Base-by-base conservation (phyloP, 1,140 invertebrate species). In the Scaptomyza montana region DNA sequence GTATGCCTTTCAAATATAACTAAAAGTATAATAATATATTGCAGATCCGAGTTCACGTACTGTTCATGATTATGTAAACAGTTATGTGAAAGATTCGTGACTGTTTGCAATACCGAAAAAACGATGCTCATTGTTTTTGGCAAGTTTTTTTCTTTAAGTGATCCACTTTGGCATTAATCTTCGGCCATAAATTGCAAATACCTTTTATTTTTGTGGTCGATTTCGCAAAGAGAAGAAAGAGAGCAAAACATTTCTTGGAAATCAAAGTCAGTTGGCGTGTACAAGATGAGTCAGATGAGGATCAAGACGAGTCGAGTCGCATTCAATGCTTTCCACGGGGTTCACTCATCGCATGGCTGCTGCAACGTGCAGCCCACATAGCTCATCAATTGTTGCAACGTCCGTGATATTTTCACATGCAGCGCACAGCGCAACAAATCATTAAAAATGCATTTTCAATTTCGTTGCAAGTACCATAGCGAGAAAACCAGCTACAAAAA, bases 371-470 rank as follows among this genome's bases (percentile, higher is more conserved):
- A 36, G 33, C 30, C 30, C 60, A 56, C 62, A 63, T 57, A 63
- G 25, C 36, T 55, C 36, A 64, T 71, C 61, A 64, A 77, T 78
- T 68, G 56, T 62, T 69, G 66, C 66, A 45, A 55, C 54, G 43
- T 45, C 61, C 56, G 60, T 75, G 68, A 68, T 68, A 73, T 73
- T 68, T 68, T 61, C 70, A 64, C 74, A 77, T 74, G 61, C 78
- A 65, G 64, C 74, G 45, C 78, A 51, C 47, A 80, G 78, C 78
- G 78, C 78, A 69, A 76, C 78, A 80, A 75, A 82, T 82, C 79
- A 82, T 82, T 82, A 82, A 82, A 82, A 82, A 82, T 82, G 62
- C 73, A 82, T 82, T 82, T 82, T 82, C 79, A 82, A 82, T 82
- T 82, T 84, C 80, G 75, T 74, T 51, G 70, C 71, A 75, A 78